These are phyloP conservation scores for Cetonia aurata DNA, from an alignment of 2,888 invertebrate species.

Conservation along the genomic window DNA sequence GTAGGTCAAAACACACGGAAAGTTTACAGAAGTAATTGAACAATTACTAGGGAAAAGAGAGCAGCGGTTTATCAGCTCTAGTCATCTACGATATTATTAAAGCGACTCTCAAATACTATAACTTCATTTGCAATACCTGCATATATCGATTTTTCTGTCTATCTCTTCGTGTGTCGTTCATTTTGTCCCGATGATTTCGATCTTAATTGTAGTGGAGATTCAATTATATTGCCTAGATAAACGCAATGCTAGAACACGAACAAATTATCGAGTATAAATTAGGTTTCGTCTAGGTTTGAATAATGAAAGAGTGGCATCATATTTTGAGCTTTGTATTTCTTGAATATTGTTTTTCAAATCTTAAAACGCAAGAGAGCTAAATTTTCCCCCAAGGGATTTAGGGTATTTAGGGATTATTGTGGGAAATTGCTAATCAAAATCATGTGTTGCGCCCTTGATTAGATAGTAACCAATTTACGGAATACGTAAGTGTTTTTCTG, in stretches of 20 bases:
- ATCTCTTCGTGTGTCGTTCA: background rate
- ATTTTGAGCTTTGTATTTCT: too few species aligned
- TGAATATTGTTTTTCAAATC: background rate
- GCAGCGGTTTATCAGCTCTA: background rate
- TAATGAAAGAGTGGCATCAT: too few species aligned
- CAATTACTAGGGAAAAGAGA: conserved; percentile 27
- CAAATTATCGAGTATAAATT: too few species aligned
- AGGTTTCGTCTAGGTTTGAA: too few species aligned
- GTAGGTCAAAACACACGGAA: too few species aligned
- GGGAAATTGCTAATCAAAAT: background rate
- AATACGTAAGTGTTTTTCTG: too few species aligned
- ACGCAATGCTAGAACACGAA: background rate
- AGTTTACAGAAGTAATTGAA: conserved; percentile 24
- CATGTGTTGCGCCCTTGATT: too few species aligned
- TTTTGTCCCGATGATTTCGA: conserved; percentile 5
- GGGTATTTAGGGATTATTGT: background rate
- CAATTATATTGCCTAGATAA: background rate
- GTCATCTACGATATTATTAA: conserved; percentile 19
- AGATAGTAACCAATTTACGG: too few species aligned
- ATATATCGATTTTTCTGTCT: too few species aligned
- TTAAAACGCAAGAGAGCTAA: too few species aligned
- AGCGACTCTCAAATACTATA: too few species aligned
- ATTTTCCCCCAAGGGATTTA: background rate
- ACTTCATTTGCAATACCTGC: too few species aligned
- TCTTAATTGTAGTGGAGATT: background rate